Evolutionary conservation across 2,113 vertebrate genomes (phyloP).

Genomic region (Nansenia antarctica): DNA sequence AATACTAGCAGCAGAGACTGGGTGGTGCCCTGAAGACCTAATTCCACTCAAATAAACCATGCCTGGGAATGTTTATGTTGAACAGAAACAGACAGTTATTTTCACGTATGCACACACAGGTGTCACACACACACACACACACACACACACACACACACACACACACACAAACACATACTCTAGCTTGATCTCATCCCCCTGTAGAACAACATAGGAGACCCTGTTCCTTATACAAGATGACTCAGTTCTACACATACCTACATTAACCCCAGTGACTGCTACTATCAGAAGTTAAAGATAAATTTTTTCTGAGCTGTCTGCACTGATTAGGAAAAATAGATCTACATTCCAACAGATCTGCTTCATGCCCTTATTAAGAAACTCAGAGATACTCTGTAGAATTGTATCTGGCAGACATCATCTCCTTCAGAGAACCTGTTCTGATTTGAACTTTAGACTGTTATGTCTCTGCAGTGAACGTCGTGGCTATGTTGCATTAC

Average conservation of each 20-base stretch:
- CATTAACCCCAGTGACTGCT: not conserved
- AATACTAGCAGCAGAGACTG: not conserved
- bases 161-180: not conserved
- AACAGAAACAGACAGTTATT: not conserved
- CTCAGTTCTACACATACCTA: too few relatives aligned
- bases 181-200: too few relatives aligned
- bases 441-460: too few relatives aligned
- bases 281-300: not conserved
- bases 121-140: not conserved
- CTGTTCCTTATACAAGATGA: too few relatives aligned
- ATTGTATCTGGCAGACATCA: not conserved
- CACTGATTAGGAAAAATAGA: not conserved
- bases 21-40: not conserved
- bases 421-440: too few relatives aligned
- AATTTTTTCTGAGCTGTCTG: not conserved
- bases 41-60: slow-evolving; percentile 34
- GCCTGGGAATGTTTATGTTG: slow-evolving; percentile 14
- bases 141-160: not conserved
- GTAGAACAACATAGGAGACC: too few relatives aligned
- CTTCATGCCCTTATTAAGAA: slow-evolving; percentile 5
- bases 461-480: slow-evolving; percentile 79
- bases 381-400: not conserved
- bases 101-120: not conserved
- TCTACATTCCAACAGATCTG: not conserved
- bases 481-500: slow-evolving; percentile 85